Percentiles rank a stretch among this genome's conserved stretches.
Conservation (phyloP, 2,797 vertebrate genomes). For the Danio tinwini region DNA sequence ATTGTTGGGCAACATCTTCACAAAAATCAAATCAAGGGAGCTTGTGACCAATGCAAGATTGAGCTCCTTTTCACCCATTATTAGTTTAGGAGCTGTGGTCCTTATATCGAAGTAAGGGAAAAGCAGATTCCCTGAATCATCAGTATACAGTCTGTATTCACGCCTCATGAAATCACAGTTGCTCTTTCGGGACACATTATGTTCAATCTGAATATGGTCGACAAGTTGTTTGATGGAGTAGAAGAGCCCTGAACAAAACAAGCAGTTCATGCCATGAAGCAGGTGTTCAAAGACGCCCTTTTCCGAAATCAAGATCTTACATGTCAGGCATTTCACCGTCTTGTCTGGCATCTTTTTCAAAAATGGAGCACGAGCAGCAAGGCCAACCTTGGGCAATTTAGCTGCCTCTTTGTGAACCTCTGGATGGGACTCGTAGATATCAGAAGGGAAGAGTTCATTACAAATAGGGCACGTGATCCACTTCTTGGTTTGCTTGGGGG, state of each 20-base stretch:
- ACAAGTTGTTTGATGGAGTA: slow-evolving; percentile 88
- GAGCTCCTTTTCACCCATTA: slow-evolving; percentile 88
- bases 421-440: slow-evolving; percentile 92
- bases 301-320: slow-evolving; percentile 87
- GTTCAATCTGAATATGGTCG: slow-evolving; percentile 86
- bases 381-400: slow-evolving; percentile 68
- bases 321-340: slow-evolving; percentile 87
- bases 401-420: slow-evolving; percentile 88
- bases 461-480: slow-evolving; percentile 97
- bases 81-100: slow-evolving; percentile 85
- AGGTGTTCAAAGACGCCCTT: slow-evolving; percentile 90
- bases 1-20: slow-evolving; percentile 85
- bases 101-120: slow-evolving; percentile 94
- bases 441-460: slow-evolving; percentile 94
- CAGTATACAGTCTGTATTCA: slow-evolving; percentile 86
- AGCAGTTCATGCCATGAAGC: slow-evolving; percentile 91
- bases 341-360: slow-evolving; percentile 93
- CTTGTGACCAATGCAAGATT: slow-evolving; percentile 89
- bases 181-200: slow-evolving; percentile 83
- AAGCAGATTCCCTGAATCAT: slow-evolving; percentile 82
- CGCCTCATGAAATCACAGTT: slow-evolving; percentile 88
- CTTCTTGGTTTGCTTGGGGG: slow-evolving; percentile 86
- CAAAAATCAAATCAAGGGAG: slow-evolving; percentile 83
- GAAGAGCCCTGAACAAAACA: slow-evolving; percentile 91
- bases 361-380: slow-evolving; percentile 88